Base-by-base conservation (phyloP, 92 coral and sea anemone species). In the Chrysogorgia sp. region DNA sequence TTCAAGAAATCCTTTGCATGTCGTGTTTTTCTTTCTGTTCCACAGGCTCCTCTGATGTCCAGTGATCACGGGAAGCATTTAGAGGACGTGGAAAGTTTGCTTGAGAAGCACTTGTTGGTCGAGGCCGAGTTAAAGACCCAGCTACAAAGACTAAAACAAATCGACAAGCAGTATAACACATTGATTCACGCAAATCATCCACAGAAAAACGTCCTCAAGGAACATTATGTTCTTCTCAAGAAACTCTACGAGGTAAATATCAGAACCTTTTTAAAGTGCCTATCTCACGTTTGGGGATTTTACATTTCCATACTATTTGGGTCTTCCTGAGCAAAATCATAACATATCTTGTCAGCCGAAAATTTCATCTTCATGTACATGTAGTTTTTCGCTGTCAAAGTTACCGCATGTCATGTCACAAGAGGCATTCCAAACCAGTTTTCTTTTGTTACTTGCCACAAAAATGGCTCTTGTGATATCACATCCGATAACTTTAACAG, bases 21-120 rank as follows among this genome's bases (percentile, higher is more conserved):
- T 52, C 17, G 59, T 52, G 59, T 37, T 47, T 29, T 21, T 8
- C 17, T 31, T 65, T 25, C 37, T n/a, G 1, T 15, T 37, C 37
- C 8, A 23, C 2, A 71, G 78, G 60, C 21, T 17, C 48, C 63
- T 35, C 86, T 94, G 63, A 87, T 90, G 60, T 92, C 98, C 13
- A 93, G 83, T 34, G 98, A 94, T 59, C 92, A 87, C 67, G 98
- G 98, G 15, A 86, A 90, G 56, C 98, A 94, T 84, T 81, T 94
- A 43, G 86, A 88, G 20, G 98, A 90, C 72, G 98, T 94, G 40
- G 93, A 94, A 71, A 87, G 88, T 76, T 87, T 94, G 58, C 92
- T 92, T 10, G 91, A 94, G 78, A 94, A 91, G 56, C 98, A 94
- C 89, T 92, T 90, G 9, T 76, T 94, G 50, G 88, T 87, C 21